Percentiles rank a stretch among this genome's conserved stretches.
Evolutionary conservation across 2,113 vertebrate species (phyloP).

Genomic region (Setophaga kirtlandii): DNA sequence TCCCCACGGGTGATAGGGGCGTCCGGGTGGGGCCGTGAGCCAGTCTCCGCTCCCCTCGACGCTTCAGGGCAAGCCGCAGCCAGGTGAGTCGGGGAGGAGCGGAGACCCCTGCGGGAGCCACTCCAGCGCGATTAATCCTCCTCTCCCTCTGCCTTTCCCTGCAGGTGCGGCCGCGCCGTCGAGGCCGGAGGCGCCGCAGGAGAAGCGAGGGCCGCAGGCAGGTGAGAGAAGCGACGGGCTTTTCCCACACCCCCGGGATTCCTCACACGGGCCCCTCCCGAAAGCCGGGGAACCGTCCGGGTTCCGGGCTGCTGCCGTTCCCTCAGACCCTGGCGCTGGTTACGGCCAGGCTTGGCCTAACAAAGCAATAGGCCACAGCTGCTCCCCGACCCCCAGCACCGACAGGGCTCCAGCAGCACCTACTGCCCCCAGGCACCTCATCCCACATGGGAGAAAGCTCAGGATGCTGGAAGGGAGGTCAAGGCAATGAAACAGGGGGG

Average conservation of each 20-base stretch:
- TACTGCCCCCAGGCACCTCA: background rate
- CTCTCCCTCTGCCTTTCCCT: background rate
- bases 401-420: background rate
- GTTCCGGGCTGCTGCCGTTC: too few relatives aligned
- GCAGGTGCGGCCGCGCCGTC: background rate
- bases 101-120: background rate
- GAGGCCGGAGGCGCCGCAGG: background rate
- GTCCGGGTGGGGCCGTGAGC: background rate
- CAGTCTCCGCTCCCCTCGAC: background rate
- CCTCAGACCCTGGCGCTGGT: background rate
- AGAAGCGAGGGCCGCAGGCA: background rate
- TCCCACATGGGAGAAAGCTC: background rate
- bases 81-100: background rate
- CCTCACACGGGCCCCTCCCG: background rate
- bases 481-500: background rate
- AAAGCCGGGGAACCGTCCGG: background rate
- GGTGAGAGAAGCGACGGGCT: constrained; percentile 24
- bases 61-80: background rate
- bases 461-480: background rate
- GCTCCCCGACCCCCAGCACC: background rate
- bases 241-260: background rate
- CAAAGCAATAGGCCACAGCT: background rate
- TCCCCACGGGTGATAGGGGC: background rate
- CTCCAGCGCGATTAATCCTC: background rate
- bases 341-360: background rate